phyloP scores from a whole-genome alignment of 2,113 vertebrate genomes.

The Cottus gobio region DNA sequence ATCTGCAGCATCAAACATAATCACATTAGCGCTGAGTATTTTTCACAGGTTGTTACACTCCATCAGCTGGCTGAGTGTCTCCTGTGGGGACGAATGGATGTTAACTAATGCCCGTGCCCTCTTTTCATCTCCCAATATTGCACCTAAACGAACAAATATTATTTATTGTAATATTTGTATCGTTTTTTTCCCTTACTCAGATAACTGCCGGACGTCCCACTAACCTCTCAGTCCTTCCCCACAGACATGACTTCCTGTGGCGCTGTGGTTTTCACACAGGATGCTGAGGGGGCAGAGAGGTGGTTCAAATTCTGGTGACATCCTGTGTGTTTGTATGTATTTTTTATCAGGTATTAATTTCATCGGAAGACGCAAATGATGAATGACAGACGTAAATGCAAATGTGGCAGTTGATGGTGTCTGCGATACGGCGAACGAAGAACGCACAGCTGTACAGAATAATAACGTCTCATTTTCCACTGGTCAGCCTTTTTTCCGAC shows the following conservation, averaged over 20 bases:
- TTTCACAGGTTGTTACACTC: conserved; percentile 31
- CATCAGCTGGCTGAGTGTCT: conserved; percentile 37
- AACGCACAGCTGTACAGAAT: conserved; percentile 8
- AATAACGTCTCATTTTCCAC: conserved; percentile 26
- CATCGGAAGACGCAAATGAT: conserved; percentile 28
- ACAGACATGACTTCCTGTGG: conserved; percentile 67
- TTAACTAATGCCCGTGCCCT: conserved; percentile 15
- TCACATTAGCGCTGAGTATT: conserved; percentile 49
- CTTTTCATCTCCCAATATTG: conserved; percentile 20
- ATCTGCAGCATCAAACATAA: conserved; percentile 70
- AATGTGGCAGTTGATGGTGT: conserved; percentile 24
- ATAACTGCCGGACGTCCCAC: conserved; percentile 8
- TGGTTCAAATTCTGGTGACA: conserved; percentile 60
- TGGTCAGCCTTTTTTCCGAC: conserved; percentile 48
- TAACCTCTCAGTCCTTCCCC: conserved; percentile 49
- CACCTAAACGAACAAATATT: not conserved
- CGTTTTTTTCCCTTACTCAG: conserved; percentile 9
- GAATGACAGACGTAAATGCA: conserved; percentile 21
- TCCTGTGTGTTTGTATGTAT: conserved; percentile 51
- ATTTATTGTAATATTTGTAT: conserved; percentile 34
- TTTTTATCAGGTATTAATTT: conserved; percentile 15
- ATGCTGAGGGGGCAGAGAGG: conserved; percentile 72
- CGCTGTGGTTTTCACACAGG: conserved; percentile 64
- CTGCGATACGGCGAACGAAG: conserved; percentile 5
- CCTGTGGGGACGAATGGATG: conserved; percentile 40